Conservation (phyloP, 2,113 vertebrate species). For the Mustelus asterias region DNA sequence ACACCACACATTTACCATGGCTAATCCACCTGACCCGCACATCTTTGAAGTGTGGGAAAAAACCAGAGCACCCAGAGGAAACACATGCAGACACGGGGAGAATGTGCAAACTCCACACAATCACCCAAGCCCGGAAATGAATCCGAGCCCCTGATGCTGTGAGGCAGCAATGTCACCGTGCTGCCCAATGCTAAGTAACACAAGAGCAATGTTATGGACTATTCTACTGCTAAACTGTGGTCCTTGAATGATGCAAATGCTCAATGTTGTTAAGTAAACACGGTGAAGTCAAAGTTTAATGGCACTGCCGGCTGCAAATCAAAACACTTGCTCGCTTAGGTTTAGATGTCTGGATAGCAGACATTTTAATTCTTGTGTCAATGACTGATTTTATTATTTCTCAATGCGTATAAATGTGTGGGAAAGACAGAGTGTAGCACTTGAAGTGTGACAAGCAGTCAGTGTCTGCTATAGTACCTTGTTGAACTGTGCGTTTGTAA, state of each 20-base stretch:
- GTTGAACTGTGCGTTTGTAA: neutral
- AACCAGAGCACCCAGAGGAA: no score
- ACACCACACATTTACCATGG: no score
- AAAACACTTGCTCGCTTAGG: neutral
- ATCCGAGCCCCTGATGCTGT: no score
- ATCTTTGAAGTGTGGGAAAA: no score
- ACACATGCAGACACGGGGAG: no score
- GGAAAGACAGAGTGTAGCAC: neutral
- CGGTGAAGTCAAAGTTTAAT: neutral
- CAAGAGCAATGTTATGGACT: neutral
- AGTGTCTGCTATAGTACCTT: neutral
- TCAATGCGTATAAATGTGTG: neutral
- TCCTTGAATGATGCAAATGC: neutral
- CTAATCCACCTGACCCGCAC: no score
- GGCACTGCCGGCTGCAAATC: neutral
- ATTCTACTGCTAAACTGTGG: neutral
- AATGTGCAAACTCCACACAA: no score
- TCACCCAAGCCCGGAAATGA: no score
- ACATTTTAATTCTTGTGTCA: neutral
- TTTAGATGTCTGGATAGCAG: neutral
- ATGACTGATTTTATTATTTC: neutral
- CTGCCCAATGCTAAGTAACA: neutral
- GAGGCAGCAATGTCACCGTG: no score
- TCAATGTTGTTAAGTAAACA: neutral
- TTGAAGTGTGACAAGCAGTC: neutral